Evolutionary conservation across 2,797 vertebrate species (phyloP).

Genomic region (Bufotes viridis): DNA sequence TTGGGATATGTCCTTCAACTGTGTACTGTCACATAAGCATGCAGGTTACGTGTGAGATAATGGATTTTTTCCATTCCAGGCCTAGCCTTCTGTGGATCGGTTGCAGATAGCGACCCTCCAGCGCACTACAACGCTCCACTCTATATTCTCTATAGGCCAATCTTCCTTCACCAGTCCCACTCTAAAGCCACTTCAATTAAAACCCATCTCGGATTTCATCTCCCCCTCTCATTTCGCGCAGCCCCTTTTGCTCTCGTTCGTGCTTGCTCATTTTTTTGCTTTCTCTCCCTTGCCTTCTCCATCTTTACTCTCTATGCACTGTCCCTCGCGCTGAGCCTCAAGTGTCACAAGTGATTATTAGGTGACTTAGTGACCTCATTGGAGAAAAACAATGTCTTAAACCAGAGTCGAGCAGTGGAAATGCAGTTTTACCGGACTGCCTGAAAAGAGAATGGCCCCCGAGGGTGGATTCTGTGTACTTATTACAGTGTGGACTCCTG

Average conservation of each 20-base stretch:
- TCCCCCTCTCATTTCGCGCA: slow-evolving; percentile 19
- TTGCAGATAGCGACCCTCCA: not conserved
- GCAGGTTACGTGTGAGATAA: not conserved
- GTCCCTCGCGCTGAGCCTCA: not conserved
- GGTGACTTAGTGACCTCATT: slow-evolving; percentile 21
- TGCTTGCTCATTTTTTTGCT: slow-evolving; percentile 18
- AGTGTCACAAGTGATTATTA: slow-evolving; percentile 43
- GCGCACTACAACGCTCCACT: not conserved
- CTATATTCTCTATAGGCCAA: slow-evolving; percentile 8
- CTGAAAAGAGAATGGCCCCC: not conserved
- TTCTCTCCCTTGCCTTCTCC: not conserved
- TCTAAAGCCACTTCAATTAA: slow-evolving; percentile 41
- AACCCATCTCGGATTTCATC: not conserved
- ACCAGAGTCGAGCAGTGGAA: not conserved
- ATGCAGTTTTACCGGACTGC: not conserved
- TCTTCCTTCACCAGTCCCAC: not conserved
- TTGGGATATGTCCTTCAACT: not conserved
- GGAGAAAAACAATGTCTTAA: slow-evolving; percentile 10
- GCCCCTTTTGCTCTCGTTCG: slow-evolving; percentile 34
- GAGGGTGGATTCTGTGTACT: not conserved
- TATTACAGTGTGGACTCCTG: not conserved
- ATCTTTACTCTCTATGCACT: not conserved
- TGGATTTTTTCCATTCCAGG: not conserved
- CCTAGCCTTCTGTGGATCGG: not conserved
- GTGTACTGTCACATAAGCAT: not conserved